Evolutionary conservation across 2,888 invertebrate genomes (phyloP).

Genomic region (Corythucha ciliata): DNA sequence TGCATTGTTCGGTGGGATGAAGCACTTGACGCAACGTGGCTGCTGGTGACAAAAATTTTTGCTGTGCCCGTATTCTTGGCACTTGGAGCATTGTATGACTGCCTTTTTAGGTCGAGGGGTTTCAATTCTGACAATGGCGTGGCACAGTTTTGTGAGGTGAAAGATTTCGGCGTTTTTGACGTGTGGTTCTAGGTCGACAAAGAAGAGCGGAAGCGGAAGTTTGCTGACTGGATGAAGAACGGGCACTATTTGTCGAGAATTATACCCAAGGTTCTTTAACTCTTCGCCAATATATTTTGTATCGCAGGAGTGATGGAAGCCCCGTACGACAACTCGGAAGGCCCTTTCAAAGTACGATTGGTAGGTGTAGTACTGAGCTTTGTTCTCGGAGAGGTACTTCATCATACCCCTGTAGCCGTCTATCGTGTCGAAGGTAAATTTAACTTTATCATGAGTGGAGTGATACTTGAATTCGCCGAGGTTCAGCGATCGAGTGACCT

Average conservation of each 20-base stretch:
- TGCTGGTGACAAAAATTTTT: not conserved
- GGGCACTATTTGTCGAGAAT: not conserved
- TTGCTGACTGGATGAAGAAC: slow-evolving; percentile 6
- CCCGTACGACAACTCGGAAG: slow-evolving; percentile 3
- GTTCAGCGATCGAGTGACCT: not conserved
- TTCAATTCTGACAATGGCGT: slow-evolving; percentile 1
- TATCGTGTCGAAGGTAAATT: slow-evolving; percentile 8
- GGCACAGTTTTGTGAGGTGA: not conserved
- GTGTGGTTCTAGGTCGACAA: not conserved
- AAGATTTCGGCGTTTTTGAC: not conserved
- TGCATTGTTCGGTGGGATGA: too few species aligned
- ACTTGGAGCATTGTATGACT: slow-evolving; percentile 1
- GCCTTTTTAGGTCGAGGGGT: slow-evolving; percentile 3
- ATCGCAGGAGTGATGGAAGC: slow-evolving; percentile 1
- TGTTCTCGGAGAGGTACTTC: not conserved
- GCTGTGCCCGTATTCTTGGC: slow-evolving; percentile 3
- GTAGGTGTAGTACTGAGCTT: slow-evolving; percentile 1
- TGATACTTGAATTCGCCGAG: not conserved
- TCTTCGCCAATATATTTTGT: not conserved
- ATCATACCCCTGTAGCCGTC: slow-evolving; percentile 5
- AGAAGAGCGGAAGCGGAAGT: slow-evolving; percentile 1
- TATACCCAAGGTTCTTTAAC: not conserved
- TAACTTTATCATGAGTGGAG: slow-evolving; percentile 4
- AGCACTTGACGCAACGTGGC: slow-evolving; percentile 4
- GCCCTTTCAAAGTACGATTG: not conserved